Evolutionary conservation across 1,140 invertebrate genomes (phyloP).

Genomic region (Habropoda laboriosa): DNA sequence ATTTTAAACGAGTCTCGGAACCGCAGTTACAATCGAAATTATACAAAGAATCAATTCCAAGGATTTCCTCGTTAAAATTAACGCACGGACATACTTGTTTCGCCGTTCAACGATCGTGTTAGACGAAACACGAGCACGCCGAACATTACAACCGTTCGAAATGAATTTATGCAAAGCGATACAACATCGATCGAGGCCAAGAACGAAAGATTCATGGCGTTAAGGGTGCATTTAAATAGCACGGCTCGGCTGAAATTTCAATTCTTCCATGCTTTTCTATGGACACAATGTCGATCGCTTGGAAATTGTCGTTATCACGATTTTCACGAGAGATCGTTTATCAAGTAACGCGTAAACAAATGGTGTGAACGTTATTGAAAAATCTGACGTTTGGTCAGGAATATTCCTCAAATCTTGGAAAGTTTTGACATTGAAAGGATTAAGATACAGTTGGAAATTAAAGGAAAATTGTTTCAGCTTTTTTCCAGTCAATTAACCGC

Average conservation of each 20-base stretch:
- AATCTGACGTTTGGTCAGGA: neutral
- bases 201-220: neutral
- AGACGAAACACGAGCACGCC: neutral
- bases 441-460: too few species aligned
- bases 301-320: neutral
- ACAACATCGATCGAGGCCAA: neutral
- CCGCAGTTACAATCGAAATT: slow-evolving; percentile 2
- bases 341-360: neutral
- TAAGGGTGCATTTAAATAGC: neutral
- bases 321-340: neutral
- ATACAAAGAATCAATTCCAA: slow-evolving; percentile 5
- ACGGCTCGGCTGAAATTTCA: neutral
- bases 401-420: neutral
- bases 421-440: too few species aligned
- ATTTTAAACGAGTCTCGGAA: slow-evolving; percentile 12
- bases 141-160: neutral
- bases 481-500: too few species aligned
- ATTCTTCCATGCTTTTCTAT: neutral
- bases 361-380: neutral
- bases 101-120: slow-evolving; percentile 1
- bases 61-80: slow-evolving; percentile 8
- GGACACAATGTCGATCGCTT: neutral
- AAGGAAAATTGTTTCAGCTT: too few species aligned
- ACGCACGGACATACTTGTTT: too few species aligned
- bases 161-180: neutral